A percentile compares a stretch with the other conserved stretches of the same genome.
Evolutionary conservation across 2,797 vertebrate species (phyloP).

Genomic region (Botia almorhae): DNA sequence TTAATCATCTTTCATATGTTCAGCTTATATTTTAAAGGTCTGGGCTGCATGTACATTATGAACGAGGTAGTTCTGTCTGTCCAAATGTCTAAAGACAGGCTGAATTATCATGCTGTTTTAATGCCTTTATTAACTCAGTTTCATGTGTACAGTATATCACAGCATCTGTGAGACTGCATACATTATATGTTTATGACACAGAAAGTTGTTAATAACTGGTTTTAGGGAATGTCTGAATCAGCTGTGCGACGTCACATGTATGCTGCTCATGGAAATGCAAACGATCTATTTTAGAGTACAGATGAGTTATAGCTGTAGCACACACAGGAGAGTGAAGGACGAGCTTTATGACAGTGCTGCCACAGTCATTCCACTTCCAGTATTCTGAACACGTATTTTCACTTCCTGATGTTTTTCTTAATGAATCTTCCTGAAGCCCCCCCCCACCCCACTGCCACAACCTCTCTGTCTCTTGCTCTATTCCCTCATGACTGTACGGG

Average conservation of each 20-base stretch:
- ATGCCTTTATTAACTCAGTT: neutral
- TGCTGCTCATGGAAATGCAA: neutral
- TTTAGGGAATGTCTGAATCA: neutral
- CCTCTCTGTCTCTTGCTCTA: conserved; percentile 1
- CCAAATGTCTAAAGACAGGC: neutral
- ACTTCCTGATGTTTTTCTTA: conserved; percentile 53
- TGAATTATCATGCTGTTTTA: neutral
- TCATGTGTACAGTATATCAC: neutral
- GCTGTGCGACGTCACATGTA: neutral
- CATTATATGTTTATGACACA: neutral
- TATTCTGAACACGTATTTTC: conserved; percentile 50
- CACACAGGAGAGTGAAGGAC: neutral
- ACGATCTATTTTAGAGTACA: neutral
- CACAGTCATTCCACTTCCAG: conserved; percentile 31
- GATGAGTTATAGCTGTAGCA: conserved; percentile 12
- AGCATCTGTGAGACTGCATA: neutral
- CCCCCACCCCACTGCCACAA: conserved; percentile 1
- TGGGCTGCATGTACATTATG: neutral
- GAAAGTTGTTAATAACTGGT: neutral
- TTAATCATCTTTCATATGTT: neutral
- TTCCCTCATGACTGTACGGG: neutral
- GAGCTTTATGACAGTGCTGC: neutral
- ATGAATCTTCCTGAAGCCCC: conserved; percentile 49
- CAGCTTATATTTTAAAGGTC: neutral
- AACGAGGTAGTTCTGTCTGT: conserved; percentile 31